A percentile compares a stretch with the other conserved stretches of the same genome.
Evolutionary conservation across 2,888 invertebrate species (phyloP).

Genomic region (Cepaea hortensis): DNA sequence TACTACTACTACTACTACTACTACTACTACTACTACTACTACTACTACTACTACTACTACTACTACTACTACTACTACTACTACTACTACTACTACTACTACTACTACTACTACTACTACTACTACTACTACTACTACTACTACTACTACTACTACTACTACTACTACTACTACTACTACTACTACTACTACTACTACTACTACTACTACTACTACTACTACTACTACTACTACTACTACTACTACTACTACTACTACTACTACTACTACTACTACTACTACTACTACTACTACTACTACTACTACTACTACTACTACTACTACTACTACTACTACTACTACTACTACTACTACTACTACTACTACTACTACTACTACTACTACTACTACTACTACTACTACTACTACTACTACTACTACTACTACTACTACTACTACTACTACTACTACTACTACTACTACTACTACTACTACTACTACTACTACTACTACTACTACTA

Average conservation of each 20-base stretch:
- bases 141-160: slow-evolving; percentile 13
- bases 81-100: slow-evolving; percentile 15
- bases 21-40: slow-evolving; percentile 11
- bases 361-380: slow-evolving; percentile 13
- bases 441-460: slow-evolving; percentile 8
- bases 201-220: not conserved
- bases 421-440: not conserved
- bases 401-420: not conserved
- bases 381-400: slow-evolving; percentile 1
- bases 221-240: slow-evolving; percentile 8
- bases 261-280: slow-evolving; percentile 16
- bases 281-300: slow-evolving; percentile 16
- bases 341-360: not conserved
- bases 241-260: slow-evolving; percentile 11
- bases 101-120: slow-evolving; percentile 14
- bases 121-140: not conserved
- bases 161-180: slow-evolving; percentile 1
- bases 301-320: slow-evolving; percentile 15
- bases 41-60: slow-evolving; percentile 16
- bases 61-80: slow-evolving; percentile 16
- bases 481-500: slow-evolving; percentile 16
- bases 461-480: slow-evolving; percentile 11
- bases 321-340: slow-evolving; percentile 14
- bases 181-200: not conserved
- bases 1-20: slow-evolving; percentile 3